These are phyloP conservation scores for Salvelinus sp. DNA, from an alignment of 2,113 vertebrate species.

Conservation along the genomic window DNA sequence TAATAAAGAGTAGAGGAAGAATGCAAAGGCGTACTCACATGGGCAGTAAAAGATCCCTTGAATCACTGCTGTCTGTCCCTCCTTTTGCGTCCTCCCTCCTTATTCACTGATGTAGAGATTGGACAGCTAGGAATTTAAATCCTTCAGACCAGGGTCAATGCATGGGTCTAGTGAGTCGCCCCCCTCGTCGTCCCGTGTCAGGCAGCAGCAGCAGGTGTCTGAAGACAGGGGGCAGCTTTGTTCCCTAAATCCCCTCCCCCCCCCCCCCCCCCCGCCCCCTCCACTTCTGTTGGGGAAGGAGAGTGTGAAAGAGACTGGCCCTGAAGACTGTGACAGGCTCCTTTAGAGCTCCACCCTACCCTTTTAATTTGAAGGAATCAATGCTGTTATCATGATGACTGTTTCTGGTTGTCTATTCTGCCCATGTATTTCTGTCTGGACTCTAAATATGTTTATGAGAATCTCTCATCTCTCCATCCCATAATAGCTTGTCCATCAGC, in stretches of 20 bases:
- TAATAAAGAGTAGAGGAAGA: neutral
- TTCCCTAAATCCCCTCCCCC: constrained; percentile 32
- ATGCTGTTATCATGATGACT: constrained; percentile 44
- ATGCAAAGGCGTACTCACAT: constrained; percentile 61
- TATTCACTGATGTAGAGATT: constrained; percentile 41
- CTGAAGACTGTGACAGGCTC: constrained; percentile 49
- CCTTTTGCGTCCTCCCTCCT: constrained; percentile 33
- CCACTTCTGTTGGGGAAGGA: constrained; percentile 55
- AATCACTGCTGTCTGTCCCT: constrained; percentile 11
- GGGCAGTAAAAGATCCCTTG: constrained; percentile 33
- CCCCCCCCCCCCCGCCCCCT: constrained; percentile 32
- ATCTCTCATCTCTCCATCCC: constrained; percentile 7
- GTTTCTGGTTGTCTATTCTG: neutral
- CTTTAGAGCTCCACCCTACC: constrained; percentile 35
- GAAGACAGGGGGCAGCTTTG: constrained; percentile 66
- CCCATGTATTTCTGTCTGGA: neutral
- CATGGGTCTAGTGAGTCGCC: constrained; percentile 24
- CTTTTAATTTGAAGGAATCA: constrained; percentile 56
- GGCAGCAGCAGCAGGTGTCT: constrained; percentile 71
- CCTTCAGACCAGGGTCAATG: constrained; percentile 32
- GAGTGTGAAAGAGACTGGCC: constrained; percentile 44
- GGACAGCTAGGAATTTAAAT: constrained; percentile 9
- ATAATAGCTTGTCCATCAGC: constrained; percentile 8
- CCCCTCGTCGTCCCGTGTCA: neutral
- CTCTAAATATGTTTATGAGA: constrained; percentile 17